phyloP scores from a whole-genome alignment of 2,797 vertebrate species.

The Karalla daura region DNA sequence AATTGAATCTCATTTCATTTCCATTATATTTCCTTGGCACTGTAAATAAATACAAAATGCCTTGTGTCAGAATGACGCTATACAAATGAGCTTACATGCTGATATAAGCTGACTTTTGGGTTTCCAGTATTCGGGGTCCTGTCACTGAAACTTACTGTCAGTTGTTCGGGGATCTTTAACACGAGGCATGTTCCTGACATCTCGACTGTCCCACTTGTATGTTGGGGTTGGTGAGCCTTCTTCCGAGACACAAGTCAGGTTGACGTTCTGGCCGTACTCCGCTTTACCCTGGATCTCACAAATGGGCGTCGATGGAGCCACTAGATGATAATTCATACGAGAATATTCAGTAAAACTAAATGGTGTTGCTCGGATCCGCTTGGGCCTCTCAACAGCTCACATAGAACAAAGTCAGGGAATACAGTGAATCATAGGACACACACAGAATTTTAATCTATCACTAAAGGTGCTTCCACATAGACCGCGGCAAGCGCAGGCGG shows the following conservation, averaged over 20 bases:
- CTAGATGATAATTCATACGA: conserved; percentile 77
- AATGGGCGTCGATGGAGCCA: conserved; percentile 87
- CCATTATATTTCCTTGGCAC: no score
- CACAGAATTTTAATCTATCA: no score
- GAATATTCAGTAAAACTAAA: no score
- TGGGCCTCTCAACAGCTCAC: no score
- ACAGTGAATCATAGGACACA: background rate
- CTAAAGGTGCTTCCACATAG: no score
- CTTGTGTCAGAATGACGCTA: no score
- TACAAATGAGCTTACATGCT: no score
- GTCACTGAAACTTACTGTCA: conserved; percentile 59
- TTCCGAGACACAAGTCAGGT: conserved; percentile 85
- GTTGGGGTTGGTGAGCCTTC: conserved; percentile 89
- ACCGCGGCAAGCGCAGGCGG: no score
- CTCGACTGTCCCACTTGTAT: conserved; percentile 86
- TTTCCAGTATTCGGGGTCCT: background rate
- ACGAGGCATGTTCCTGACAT: conserved; percentile 31
- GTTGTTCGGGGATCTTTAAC: conserved; percentile 33
- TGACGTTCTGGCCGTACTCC: conserved; percentile 86
- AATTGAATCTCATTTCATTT: no score
- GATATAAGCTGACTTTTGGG: background rate
- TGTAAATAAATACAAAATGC: no score
- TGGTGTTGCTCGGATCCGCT: no score
- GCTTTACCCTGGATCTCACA: conserved; percentile 84
- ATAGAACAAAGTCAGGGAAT: background rate